Conservation (phyloP, 1,140 invertebrate genomes). For the Drosophila busckii region DNA sequence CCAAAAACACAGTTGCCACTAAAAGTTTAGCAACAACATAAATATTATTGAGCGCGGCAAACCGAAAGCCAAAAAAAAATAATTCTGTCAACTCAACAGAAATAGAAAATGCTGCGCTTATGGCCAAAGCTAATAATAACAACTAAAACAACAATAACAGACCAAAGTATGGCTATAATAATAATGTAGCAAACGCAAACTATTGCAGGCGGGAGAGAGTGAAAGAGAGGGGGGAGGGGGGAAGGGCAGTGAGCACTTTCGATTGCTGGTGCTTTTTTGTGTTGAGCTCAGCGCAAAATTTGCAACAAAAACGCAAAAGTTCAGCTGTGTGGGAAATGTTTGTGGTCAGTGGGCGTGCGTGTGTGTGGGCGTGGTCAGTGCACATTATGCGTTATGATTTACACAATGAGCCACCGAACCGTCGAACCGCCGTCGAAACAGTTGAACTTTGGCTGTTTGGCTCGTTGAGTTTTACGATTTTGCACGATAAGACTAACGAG, state of each 20-base stretch:
- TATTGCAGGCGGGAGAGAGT: too few relatives aligned
- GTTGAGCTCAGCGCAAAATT: constrained; percentile 30
- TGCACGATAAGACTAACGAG: constrained; percentile 29
- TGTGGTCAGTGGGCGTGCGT: constrained; percentile 8
- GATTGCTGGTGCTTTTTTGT: constrained; percentile 15
- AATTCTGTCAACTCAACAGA: constrained; percentile 48
- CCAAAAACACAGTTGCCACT: constrained; percentile 29
- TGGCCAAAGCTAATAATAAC: constrained; percentile 21
- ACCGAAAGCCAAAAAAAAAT: constrained; percentile 8
- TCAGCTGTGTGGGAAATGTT: constrained; percentile 14
- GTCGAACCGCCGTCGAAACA: too few relatives aligned
- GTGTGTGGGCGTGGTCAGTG: constrained; percentile 19
- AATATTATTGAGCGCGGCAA: constrained; percentile 20
- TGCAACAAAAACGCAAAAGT: constrained; percentile 7
- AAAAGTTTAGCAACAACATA: constrained; percentile 34
- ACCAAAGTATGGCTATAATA: constrained; percentile 2
- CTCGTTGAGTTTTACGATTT: constrained; percentile 32
- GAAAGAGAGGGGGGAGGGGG: too few relatives aligned
- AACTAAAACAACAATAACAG: constrained; percentile 6
- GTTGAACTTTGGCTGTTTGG: constrained; percentile 9
- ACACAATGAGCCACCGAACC: constrained; percentile 3
- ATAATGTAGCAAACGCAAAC: constrained; percentile 25
- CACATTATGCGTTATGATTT: constrained; percentile 31
- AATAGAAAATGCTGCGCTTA: constrained; percentile 34
- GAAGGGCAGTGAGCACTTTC: constrained; percentile 24